Base-by-base conservation (phyloP, 2,113 vertebrate genomes). In the Nematolebias whitei region DNA sequence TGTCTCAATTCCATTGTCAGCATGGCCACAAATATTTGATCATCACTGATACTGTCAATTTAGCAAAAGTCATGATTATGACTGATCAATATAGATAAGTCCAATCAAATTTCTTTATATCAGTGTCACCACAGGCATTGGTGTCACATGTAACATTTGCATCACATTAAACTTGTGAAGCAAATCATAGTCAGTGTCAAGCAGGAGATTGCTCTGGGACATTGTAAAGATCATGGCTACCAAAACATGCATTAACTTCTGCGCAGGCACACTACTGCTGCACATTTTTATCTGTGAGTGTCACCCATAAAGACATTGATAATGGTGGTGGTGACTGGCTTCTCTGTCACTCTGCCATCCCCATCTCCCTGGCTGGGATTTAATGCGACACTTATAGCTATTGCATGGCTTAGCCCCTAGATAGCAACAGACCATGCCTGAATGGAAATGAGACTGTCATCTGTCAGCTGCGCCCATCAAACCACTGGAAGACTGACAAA, bases 381-480 rank as follows among this genome's bases (percentile, higher is more conserved):
- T 87, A 89, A 86, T 89, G 82, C 88, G 90, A 90, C 88, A 89
- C 83, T 88, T 87, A 82, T 77, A 91, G 88, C 85, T 82, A 82
- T 80, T 85, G 87, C 85, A 87, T 79, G 86, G 79, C 85, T 83
- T 83, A 74, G 83, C 83, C 77, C 58, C 73, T 68, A 82, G 83
- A 90, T 77, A 86, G 85, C 82, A 71, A 72, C 80, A 74, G 81
- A 70, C 76, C 79, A 79, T 10, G 82, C 70, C 74, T 85, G 85
- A 81, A 87, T 88, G 78, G 86, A 87, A 88, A 86, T 88, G 77
- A 89, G 86, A 90, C 84, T 86, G 90, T 89, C 90, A 88, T 88
- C 85, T 82, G 88, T 90, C 88, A 90, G 74, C 74, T 73, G 71
- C 69, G 73, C 76, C 71, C 87, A 85, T 90, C 89, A 85, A 71